Base-by-base conservation (phyloP, 2,113 vertebrate species). In the Tursiops truncatus region DNA sequence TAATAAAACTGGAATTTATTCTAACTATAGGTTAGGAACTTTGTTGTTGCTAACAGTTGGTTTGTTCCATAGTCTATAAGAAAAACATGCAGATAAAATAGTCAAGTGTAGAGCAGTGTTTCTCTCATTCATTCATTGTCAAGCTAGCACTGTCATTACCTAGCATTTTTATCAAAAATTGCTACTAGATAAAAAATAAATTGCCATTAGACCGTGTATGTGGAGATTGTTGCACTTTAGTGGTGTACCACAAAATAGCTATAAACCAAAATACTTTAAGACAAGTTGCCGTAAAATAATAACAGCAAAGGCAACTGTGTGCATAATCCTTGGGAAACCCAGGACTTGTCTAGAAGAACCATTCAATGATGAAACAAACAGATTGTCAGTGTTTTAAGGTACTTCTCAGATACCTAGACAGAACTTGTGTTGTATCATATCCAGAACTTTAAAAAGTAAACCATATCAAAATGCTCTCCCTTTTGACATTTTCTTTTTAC, bases 251-350 rank as follows among this genome's bases (percentile, higher is more conserved):
- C 33, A 81, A 97, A 97, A 90, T 38, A 93, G 53, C 84, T 97
- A 76, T 25, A 87, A 71, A 94, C 90, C n/a, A 93, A 97, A 96
- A 91, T 92, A 71, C 44, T 94, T 97, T 36, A 63, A 28, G 93
- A 86, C 25, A 97, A 97, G 56, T 95, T 92, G 25, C 83, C 60
- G 89, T 74, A 90, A 96, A 96, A 97, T 96, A 98, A 65, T 97
- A 97, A 87, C 38, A 97, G 31, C 10, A 87, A 74, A 84, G 23
- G 79, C 38, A 97, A 95, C 94, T 89, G 63, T 92, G 33, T 89
- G 13, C 58, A 95, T 36, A 96, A 74, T 13, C 89, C 50, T 97
- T 70, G 89, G 26, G 77, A 89, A 96, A 96, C 62, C n/a, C 23
- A 68, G 67, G 44, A 87, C 77, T 91, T 56, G 50, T 62, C 76